Base-by-base conservation (phyloP, 64 coral and sea anemone genomes). In the Pocillopora damicornis region DNA sequence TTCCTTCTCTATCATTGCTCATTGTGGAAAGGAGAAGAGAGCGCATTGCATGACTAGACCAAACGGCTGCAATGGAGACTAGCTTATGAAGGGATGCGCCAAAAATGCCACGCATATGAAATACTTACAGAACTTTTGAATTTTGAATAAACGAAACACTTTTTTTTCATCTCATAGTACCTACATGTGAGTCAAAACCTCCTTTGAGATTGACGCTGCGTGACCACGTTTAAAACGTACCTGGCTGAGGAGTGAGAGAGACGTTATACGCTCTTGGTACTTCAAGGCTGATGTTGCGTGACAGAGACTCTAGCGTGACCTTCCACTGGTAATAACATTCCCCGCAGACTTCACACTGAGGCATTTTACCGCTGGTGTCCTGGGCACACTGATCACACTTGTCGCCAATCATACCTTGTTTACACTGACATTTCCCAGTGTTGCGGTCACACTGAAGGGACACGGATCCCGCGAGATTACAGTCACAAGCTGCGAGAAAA, bases 311-410 rank as follows among this genome's bases (percentile, higher is more conserved):
- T 25, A 96, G 71, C 17, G 87, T 63, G 35, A 61, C 90, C 76
- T 92, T 96, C 94, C 94, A 96, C 71, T 92, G 91, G 66, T 92
- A 79, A 76, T 96, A 96, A 61, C 94, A 96, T 36, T 89, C 94
- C 9, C 90, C 94, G 17, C 94, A 96, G 1, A 92, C 87, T 59
- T 96, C 90, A 72, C 94, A 96, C n/a, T 78, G 65, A 10, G 94
- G 94, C 94, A 96, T 96, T 35, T 79, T 90, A 18, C 91, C 94
- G 11, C 88, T 25, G 11, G 94, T 96, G 62, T 96, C 87, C 13
- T 74, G 90, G 13, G 60, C 94, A 84, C 94, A 96, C 69, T 79
- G 86, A 61, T 96, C 88, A 63, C 94, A 96, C 81, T 93, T 96
- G 58, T 87, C 82, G 15, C 94, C 94, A 4, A 93, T 79, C 38